These are phyloP conservation scores for Microcebus murinus DNA, from an alignment of 2,113 vertebrate species.

Conservation along the genomic window DNA sequence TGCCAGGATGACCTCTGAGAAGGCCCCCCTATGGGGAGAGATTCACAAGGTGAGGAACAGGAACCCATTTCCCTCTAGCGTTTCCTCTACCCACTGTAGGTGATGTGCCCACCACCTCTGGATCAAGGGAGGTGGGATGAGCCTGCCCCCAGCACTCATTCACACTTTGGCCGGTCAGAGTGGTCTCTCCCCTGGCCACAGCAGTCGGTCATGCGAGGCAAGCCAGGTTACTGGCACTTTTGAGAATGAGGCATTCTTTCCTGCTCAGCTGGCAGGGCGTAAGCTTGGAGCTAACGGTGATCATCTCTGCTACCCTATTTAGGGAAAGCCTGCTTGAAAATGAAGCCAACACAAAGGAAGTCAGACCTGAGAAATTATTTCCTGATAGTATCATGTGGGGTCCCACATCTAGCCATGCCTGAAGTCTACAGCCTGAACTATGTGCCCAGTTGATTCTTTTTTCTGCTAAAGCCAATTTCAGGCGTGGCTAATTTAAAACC, in stretches of 20 bases:
- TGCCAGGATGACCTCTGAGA: conserved; percentile 97
- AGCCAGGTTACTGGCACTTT: neutral
- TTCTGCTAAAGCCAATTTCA: conserved; percentile 31
- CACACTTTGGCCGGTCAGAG: neutral
- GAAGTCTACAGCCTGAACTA: neutral
- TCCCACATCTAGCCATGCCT: conserved; percentile 44
- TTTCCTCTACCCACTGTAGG: neutral
- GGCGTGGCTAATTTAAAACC: neutral
- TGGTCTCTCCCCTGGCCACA: neutral
- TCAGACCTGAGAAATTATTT: neutral
- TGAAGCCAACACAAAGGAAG: conserved; percentile 27
- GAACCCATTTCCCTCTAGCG: neutral
- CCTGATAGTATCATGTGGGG: neutral
- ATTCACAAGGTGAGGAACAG: neutral
- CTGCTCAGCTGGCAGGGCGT: neutral
- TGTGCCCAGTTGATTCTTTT: neutral
- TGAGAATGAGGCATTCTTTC: neutral
- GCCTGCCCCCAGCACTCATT: neutral
- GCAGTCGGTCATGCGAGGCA: neutral
- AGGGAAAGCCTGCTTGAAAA: neutral
- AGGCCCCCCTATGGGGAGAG: conserved; percentile 91
- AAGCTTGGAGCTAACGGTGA: neutral
- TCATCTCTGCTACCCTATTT: neutral
- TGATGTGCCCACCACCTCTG: neutral
- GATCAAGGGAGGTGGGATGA: neutral